phyloP scores from a whole-genome alignment of 2,888 invertebrate species.

The Alsophila aescularia region DNA sequence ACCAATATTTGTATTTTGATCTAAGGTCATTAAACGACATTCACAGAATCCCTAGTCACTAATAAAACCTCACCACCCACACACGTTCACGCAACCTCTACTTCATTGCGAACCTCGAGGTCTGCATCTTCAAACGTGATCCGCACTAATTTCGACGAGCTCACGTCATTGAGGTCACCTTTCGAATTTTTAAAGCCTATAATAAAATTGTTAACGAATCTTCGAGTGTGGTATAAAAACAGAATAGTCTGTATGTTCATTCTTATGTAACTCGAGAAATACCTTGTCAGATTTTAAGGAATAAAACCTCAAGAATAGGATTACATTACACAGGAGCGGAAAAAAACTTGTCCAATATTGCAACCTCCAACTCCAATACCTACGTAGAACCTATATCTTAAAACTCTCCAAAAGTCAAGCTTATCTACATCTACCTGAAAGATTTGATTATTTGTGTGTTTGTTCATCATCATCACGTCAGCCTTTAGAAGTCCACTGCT shows the following conservation, averaged over 20 bases:
- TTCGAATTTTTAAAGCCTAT: constrained; percentile 38
- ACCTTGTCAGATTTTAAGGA: background rate
- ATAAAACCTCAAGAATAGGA: too few species aligned
- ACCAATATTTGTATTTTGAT: background rate
- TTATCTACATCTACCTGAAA: too few species aligned
- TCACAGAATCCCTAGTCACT: background rate
- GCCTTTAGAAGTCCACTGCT: too few species aligned
- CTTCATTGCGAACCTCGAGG: constrained; percentile 13
- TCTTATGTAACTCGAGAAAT: background rate
- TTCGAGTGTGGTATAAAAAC: background rate
- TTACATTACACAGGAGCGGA: too few species aligned
- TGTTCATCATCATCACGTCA: too few species aligned
- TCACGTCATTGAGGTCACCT: constrained; percentile 40
- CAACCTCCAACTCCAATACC: too few species aligned
- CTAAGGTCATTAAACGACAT: constrained; percentile 9
- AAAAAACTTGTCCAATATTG: too few species aligned
- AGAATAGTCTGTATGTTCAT: background rate
- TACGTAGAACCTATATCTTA: too few species aligned
- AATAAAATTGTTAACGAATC: constrained; percentile 38
- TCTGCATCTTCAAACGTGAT: constrained; percentile 22
- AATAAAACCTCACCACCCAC: constrained; percentile 8
- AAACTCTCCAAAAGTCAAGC: too few species aligned
- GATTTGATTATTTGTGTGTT: too few species aligned
- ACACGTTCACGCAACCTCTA: constrained; percentile 6
- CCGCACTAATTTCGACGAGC: constrained; percentile 39